Evolutionary conservation across 2,113 vertebrate species (phyloP), one percentile per base, ranked within the genome.

Genomic region (Gambusia holbrooki): DNA sequence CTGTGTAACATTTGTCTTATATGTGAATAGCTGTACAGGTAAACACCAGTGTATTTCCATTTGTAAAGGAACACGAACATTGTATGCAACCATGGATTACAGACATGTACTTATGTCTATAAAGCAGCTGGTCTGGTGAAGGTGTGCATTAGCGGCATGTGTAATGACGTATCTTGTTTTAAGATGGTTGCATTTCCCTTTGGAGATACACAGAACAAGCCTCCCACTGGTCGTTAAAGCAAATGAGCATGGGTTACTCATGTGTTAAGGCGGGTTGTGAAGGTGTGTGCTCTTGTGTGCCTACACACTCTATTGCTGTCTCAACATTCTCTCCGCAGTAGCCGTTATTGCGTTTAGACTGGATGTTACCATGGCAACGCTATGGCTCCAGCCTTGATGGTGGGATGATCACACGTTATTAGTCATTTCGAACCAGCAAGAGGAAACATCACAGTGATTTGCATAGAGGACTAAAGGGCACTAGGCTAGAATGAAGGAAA

Each of bases 321-420:
- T 87, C 62, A 29, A 48, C 15, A 7, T 71, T 89, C 79, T 76
- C 83, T 84, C 84, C 10, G 84, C 87, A 88, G 78, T 87, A 84
- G 84, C 82, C 75, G 64, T 79, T 88, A 77, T 79, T 76, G 81
- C 28, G 75, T 58, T 67, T 71, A 69, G 89, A 87, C 80, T 87
- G 63, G 80, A 63, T 79, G 92, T 93, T 92, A 72, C 91, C 85
- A 93, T 92, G 90, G 91, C 62, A 92, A 93, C 90, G 80, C 65
- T 74, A 74, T 69, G 85, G 93, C 91, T 88, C 91, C 92, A 88
- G 94, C 93, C 90, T 88, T 90, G 90, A 90, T 89, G 93, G 81
- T 71, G 80, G 92, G 89, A 92, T 92, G 94, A 95, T 96, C 93
- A 89, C 93, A 93, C 90, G 84, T 94, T 94, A 96, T 95, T 93